Conservation (phyloP, 2,888 invertebrate species). For the Rhamphomyia laevipes region DNA sequence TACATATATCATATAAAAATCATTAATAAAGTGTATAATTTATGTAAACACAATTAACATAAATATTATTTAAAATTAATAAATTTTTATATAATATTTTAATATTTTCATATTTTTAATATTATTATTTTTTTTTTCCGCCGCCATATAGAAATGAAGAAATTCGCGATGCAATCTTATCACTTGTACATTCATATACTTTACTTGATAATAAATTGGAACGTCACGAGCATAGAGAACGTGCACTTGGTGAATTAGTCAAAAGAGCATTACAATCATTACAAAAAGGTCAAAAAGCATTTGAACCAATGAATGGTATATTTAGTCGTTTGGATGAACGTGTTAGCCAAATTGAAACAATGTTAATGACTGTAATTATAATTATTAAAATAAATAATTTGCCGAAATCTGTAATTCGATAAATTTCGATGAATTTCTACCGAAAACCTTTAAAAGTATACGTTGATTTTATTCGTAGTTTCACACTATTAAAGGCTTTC, state of each 20-base stretch:
- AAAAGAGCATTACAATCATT: conserved; percentile 59
- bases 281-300: conserved; percentile 58
- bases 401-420: too few species aligned
- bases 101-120: neutral
- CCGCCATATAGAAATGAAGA: conserved; percentile 27
- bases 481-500: too few species aligned
- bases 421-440: too few species aligned
- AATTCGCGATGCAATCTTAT: conserved; percentile 60
- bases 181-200: conserved; percentile 67
- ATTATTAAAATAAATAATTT: too few species aligned
- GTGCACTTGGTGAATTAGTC: conserved; percentile 63
- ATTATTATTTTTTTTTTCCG: neutral
- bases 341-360: conserved; percentile 62
- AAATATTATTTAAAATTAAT: too few species aligned
- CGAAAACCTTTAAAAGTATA: too few species aligned
- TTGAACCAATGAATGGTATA: conserved; percentile 58
- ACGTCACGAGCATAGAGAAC: conserved; percentile 70
- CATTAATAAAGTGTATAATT: too few species aligned
- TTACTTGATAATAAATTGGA: conserved; percentile 72
- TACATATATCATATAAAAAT: too few species aligned
- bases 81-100: neutral
- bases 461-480: too few species aligned
- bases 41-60: too few species aligned
- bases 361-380: conserved; percentile 51
- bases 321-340: conserved; percentile 62